Conservation (phyloP, 2,797 vertebrate species). For the Momotus momota region DNA sequence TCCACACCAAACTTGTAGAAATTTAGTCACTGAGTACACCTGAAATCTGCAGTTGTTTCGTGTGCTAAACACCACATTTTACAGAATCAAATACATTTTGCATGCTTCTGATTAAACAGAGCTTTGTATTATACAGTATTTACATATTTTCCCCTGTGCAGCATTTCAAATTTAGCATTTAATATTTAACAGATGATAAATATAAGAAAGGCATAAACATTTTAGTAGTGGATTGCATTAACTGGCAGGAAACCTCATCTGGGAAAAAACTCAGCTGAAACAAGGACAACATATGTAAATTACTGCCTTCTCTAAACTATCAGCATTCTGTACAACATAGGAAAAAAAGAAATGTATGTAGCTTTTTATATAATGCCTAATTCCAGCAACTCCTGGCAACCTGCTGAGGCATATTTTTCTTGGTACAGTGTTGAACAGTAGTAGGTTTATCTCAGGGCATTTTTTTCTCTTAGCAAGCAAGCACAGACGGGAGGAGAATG, state of each 20-base stretch:
- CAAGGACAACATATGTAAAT: neutral
- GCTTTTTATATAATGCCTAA: neutral
- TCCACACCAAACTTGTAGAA: neutral
- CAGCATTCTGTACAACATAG: neutral
- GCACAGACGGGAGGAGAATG: neutral
- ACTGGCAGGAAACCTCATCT: neutral
- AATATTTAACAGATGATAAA: neutral
- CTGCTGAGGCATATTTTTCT: neutral
- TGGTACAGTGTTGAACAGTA: neutral
- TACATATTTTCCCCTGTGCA: neutral
- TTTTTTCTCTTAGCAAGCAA: neutral
- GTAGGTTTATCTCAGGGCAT: neutral
- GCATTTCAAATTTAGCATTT: neutral
- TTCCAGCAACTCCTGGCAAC: neutral
- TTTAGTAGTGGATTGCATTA: neutral
- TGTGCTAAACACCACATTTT: neutral
- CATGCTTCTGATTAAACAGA: neutral
- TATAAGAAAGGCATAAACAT: neutral
- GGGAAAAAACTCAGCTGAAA: neutral
- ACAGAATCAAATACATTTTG: neutral
- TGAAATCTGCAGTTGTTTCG: neutral
- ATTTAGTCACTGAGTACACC: neutral
- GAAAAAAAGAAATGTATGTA: neutral
- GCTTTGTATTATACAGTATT: neutral
- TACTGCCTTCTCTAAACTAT: neutral